Evolutionary conservation across 1,140 invertebrate species (phyloP), one percentile per base, ranked within the genome.

Genomic region (Luehdorfia chinensis): DNA sequence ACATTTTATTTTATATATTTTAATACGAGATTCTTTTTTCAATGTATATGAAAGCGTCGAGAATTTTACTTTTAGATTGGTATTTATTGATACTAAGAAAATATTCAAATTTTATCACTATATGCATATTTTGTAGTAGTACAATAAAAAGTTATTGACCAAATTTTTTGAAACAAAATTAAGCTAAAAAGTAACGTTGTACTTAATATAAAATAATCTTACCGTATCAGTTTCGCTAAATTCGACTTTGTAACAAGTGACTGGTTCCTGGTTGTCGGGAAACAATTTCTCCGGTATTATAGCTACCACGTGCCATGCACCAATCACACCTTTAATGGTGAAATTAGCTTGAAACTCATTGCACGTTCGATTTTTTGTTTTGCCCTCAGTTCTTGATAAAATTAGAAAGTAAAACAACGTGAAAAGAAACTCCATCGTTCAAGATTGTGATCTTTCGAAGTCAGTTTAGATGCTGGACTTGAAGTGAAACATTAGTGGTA

Each of bases 161-260:
- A n/a, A n/a, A n/a, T n/a, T n/a, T n/a, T n/a, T n/a, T n/a, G n/a
- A n/a, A n/a, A n/a, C n/a, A n/a, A n/a, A n/a, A n/a, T n/a, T n/a
- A n/a, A n/a, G n/a, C n/a, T n/a, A n/a, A n/a, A n/a, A n/a, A n/a
- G n/a, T n/a, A n/a, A n/a, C n/a, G n/a, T n/a, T n/a, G n/a, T n/a
- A n/a, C n/a, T n/a, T n/a, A n/a, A n/a, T n/a, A n/a, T n/a, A n/a
- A n/a, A 6, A 43, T 18, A 30, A n/a, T n/a, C 59, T 59, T 62
- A 84, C 79, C 75, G 68, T 71, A 55, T 84, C 79, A 25, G 67
- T 78, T 54, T 84, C 79, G 46, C 75, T 84, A 14, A 84, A 66
- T 1, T 80, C 76, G 37, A 81, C 71, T 25, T 58, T 62, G 37
- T 73, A 79, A 52, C 76, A 84, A 0, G 55, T 50, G 4, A 79